A percentile compares a stretch with the other conserved stretches of the same genome.
phyloP scores from a whole-genome alignment of 2,888 invertebrate genomes.

The Zaprionus obscuricornis region DNA sequence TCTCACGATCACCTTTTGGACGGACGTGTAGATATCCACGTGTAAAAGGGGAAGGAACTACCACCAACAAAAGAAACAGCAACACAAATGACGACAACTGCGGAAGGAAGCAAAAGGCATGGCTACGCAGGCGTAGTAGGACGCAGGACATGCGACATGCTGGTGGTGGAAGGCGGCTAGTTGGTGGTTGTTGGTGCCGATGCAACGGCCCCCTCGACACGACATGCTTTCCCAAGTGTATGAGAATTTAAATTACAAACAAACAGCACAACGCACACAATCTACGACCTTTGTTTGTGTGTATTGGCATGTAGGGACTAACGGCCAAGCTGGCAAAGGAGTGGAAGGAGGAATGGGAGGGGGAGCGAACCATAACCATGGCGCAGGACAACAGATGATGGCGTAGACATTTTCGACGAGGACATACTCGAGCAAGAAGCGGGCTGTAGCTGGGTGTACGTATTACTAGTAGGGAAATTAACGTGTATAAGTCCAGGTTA shows the following conservation, averaged over 20 bases:
- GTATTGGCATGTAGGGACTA: constrained; percentile 60
- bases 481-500: constrained; percentile 48
- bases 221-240: constrained; percentile 49
- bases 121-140: constrained; percentile 66
- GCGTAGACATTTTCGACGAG: constrained; percentile 64
- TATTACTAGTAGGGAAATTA: constrained; percentile 49
- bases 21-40: constrained; percentile 76
- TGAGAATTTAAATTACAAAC: constrained; percentile 76
- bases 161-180: constrained; percentile 45
- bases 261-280: constrained; percentile 56
- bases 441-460: constrained; percentile 35
- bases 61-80: constrained; percentile 48
- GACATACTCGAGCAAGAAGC: constrained; percentile 71
- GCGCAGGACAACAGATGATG: constrained; percentile 46
- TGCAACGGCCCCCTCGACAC: constrained; percentile 46
- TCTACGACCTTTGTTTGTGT: constrained; percentile 55
- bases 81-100: constrained; percentile 53
- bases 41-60: constrained; percentile 81
- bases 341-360: constrained; percentile 3
- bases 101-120: constrained; percentile 55
- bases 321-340: too few relatives aligned
- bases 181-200: constrained; percentile 26
- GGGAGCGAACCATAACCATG: constrained; percentile 12
- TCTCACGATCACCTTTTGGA: constrained; percentile 78
- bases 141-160: constrained; percentile 56